phyloP scores from a whole-genome alignment of 2,113 vertebrate genomes.

The Pygoscelis antarcticus region DNA sequence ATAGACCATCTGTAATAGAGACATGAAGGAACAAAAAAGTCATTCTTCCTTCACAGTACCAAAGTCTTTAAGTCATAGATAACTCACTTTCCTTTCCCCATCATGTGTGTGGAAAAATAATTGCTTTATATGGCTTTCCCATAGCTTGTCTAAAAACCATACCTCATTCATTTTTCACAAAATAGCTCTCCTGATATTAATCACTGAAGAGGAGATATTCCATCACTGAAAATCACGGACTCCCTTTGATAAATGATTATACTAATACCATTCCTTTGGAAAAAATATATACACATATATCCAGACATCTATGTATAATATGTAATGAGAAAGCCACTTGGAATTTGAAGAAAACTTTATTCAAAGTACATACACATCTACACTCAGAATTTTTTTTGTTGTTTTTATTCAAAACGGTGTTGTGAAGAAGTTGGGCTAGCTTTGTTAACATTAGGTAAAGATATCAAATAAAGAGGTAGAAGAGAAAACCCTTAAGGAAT shows the following conservation, averaged over 20 bases:
- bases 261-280: background rate
- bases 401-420: background rate
- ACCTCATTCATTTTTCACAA: background rate
- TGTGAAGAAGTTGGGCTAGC: background rate
- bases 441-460: background rate
- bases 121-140: background rate
- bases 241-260: background rate
- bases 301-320: background rate
- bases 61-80: background rate
- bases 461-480: background rate
- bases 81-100: background rate
- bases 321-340: background rate
- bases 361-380: background rate
- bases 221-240: background rate
- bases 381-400: background rate
- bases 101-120: background rate
- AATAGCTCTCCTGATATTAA: background rate
- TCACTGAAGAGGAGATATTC: background rate
- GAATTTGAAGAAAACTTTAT: background rate
- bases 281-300: background rate
- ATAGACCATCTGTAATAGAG: background rate
- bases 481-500: background rate
- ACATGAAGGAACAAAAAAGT: background rate
- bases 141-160: background rate
- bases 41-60: background rate